Conservation (phyloP, 1,140 invertebrate genomes). For the Aricia agestis region DNA sequence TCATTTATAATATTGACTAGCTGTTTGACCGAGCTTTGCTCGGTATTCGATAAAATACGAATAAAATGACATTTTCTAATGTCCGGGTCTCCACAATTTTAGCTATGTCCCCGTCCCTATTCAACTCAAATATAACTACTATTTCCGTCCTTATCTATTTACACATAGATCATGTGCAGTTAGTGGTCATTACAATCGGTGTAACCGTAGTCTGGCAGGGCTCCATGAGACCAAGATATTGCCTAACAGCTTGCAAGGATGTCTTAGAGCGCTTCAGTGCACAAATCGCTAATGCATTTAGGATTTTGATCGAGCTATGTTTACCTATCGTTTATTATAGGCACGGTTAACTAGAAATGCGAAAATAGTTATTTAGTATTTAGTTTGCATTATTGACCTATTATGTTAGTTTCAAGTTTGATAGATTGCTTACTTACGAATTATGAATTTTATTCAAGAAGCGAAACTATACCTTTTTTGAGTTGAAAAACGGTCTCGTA, state of each 20-base stretch:
- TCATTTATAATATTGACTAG: no score
- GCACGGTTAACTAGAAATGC: background rate
- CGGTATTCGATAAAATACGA: no score
- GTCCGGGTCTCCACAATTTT: background rate
- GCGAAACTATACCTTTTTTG: no score
- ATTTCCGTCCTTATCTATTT: background rate
- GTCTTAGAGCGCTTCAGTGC: background rate
- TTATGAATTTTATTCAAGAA: no score
- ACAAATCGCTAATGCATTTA: background rate
- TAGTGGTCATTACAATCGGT: conserved; percentile 23
- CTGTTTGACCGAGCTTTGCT: no score
- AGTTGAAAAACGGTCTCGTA: no score
- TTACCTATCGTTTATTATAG: background rate
- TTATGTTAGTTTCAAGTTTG: no score
- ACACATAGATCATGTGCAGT: conserved; percentile 19
- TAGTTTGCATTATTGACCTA: no score
- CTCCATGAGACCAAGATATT: conserved; percentile 35
- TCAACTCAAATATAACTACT: background rate
- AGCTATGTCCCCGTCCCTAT: background rate
- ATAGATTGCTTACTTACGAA: no score
- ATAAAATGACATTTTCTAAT: no score
- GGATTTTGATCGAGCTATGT: background rate
- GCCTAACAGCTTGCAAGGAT: conserved; percentile 26
- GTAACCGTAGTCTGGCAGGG: conserved; percentile 33
- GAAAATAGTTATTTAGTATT: no score